phyloP scores from a whole-genome alignment of 1,140 invertebrate genomes.

The Phortica variegata region DNA sequence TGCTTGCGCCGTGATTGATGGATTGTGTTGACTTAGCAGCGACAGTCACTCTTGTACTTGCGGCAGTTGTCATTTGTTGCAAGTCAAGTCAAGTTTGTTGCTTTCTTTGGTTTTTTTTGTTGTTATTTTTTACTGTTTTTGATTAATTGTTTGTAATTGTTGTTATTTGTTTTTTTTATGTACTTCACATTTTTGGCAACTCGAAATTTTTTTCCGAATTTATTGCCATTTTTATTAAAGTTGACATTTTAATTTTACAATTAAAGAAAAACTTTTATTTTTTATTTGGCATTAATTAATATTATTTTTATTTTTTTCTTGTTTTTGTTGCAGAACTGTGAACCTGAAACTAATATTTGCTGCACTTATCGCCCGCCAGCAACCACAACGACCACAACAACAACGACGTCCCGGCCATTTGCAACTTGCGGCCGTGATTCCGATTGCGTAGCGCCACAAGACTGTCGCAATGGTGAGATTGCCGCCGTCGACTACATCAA shows the following conservation, averaged over 20 bases:
- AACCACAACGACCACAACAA: slow-evolving; percentile 33
- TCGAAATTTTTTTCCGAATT: background rate
- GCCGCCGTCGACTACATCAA: slow-evolving; percentile 39
- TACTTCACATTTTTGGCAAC: background rate
- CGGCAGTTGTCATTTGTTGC: slow-evolving; percentile 13
- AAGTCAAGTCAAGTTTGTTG: slow-evolving; percentile 21
- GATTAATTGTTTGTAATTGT: slow-evolving; percentile 1
- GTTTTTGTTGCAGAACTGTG: slow-evolving; percentile 33
- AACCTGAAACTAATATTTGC: slow-evolving; percentile 38
- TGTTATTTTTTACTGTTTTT: background rate
- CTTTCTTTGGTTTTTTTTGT: slow-evolving; percentile 12
- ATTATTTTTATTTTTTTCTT: background rate
- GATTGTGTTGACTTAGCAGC: slow-evolving; percentile 20
- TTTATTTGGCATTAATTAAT: background rate
- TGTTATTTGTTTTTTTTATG: background rate
- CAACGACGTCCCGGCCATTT: slow-evolving; percentile 29
- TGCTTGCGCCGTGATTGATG: slow-evolving; percentile 17
- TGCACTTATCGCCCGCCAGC: slow-evolving; percentile 37
- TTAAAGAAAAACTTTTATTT: background rate
- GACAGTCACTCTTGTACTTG: no score
- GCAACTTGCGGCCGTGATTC: slow-evolving; percentile 33
- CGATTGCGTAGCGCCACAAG: slow-evolving; percentile 43
- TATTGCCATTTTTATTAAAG: background rate
- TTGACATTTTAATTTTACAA: background rate
- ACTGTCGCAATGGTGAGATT: slow-evolving; percentile 49